These are phyloP conservation scores for Nasalis larvatus DNA, from an alignment of 2,113 vertebrate species.

Conservation along the genomic window DNA sequence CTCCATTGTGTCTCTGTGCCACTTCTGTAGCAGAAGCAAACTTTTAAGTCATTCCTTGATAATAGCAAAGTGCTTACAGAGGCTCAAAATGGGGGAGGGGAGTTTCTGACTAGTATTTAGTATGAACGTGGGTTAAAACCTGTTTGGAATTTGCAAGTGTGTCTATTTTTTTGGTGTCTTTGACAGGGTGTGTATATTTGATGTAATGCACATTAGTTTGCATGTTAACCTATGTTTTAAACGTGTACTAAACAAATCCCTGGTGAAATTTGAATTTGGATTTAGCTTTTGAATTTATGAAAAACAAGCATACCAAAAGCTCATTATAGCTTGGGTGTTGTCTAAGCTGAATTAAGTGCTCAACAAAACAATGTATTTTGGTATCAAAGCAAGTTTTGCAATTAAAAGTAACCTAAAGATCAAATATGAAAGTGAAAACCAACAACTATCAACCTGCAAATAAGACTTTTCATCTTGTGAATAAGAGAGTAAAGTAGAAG, in stretches of 20 bases:
- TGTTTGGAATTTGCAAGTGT: neutral
- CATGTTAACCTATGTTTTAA: neutral
- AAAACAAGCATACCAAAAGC: neutral
- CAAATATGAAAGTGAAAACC: conserved; percentile 12
- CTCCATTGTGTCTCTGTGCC: neutral
- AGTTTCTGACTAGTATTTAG: neutral
- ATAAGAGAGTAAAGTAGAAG: neutral
- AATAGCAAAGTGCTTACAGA: neutral
- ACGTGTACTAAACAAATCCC: neutral
- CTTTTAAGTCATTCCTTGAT: neutral
- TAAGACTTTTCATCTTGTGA: neutral
- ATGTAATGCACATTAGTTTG: neutral
- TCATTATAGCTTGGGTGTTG: neutral
- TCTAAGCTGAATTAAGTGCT: neutral
- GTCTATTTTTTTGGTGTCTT: neutral
- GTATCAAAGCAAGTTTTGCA: neutral
- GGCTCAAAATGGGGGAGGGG: neutral
- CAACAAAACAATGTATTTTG: neutral
- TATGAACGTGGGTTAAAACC: neutral
- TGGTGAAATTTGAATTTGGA: neutral
- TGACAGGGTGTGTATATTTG: neutral
- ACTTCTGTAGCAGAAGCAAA: neutral
- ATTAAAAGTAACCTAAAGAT: neutral
- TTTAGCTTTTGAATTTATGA: neutral
- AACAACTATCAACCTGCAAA: neutral